A percentile compares a stretch with the other conserved stretches of the same genome.
phyloP scores from a whole-genome alignment of 1,140 invertebrate species.

The Caerostris extrusa region DNA sequence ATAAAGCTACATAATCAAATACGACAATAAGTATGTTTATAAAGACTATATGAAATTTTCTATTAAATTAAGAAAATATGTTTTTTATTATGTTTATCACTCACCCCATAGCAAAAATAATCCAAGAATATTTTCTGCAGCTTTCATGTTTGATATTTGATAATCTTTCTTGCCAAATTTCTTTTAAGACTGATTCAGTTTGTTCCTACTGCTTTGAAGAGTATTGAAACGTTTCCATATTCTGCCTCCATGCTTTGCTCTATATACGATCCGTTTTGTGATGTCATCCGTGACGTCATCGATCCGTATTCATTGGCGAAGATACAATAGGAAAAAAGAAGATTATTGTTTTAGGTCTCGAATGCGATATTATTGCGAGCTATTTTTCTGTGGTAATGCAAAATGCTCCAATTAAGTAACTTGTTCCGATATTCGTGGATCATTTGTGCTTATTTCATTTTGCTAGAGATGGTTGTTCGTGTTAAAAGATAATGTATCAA shows the following conservation, averaged over 20 bases:
- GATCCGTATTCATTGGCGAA: not conserved
- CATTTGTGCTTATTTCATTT: not conserved
- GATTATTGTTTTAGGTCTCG: slow-evolving; percentile 19
- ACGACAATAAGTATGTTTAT: too few relatives aligned
- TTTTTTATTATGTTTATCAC: not conserved
- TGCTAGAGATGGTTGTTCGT: not conserved
- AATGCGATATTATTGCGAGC: not conserved
- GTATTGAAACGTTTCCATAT: not conserved
- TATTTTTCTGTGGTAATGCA: not conserved
- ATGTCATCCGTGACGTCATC: slow-evolving; percentile 62
- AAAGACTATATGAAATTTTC: too few relatives aligned
- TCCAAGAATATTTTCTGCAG: slow-evolving; percentile 16
- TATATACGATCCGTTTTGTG: slow-evolving; percentile 56
- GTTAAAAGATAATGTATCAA: slow-evolving; percentile 1
- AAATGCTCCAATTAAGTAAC: not conserved
- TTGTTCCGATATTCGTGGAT: not conserved
- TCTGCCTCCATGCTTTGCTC: slow-evolving; percentile 42
- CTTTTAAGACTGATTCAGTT: not conserved
- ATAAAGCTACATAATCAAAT: too few relatives aligned
- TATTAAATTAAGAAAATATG: not conserved
- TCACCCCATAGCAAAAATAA: slow-evolving; percentile 57
- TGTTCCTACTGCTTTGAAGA: not conserved
- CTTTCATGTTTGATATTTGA: slow-evolving; percentile 1
- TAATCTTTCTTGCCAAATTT: not conserved
- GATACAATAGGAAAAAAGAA: slow-evolving; percentile 23